Conservation (phyloP, 2,113 vertebrate genomes). For the Thomomys bottae region DNA sequence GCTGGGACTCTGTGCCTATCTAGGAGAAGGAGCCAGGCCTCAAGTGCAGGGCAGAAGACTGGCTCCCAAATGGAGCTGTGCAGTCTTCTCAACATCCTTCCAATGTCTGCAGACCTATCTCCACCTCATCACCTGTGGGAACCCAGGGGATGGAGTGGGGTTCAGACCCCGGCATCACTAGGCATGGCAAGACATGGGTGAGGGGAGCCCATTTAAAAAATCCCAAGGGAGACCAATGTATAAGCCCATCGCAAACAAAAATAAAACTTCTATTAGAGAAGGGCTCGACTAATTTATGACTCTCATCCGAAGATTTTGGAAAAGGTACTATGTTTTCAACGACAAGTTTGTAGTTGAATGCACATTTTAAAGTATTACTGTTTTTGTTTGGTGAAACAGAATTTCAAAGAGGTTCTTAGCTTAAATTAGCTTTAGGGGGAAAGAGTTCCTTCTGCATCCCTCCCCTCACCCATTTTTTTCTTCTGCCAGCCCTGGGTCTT, state of each 20-base stretch:
- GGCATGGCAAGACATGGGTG: not conserved
- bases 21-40: not conserved
- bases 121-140: not conserved
- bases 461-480: not conserved
- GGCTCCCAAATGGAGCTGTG: not conserved
- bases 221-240: fast-evolving
- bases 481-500: no score
- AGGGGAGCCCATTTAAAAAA: not conserved
- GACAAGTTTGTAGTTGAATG: slow-evolving; percentile 23
- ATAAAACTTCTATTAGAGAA: not conserved
- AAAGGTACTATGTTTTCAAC: not conserved
- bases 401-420: not conserved
- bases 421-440: not conserved
- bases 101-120: no score
- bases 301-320: not conserved
- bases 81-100: not conserved
- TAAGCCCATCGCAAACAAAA: not conserved
- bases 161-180: no score
- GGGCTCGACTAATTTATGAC: not conserved
- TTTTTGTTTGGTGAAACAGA: not conserved
- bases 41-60: not conserved
- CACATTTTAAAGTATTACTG: not conserved
- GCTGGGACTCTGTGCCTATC: not conserved
- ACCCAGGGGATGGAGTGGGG: no score
- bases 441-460: not conserved